Conservation (phyloP, 2,797 vertebrate species). For the Arnoldichthys spilopterus region DNA sequence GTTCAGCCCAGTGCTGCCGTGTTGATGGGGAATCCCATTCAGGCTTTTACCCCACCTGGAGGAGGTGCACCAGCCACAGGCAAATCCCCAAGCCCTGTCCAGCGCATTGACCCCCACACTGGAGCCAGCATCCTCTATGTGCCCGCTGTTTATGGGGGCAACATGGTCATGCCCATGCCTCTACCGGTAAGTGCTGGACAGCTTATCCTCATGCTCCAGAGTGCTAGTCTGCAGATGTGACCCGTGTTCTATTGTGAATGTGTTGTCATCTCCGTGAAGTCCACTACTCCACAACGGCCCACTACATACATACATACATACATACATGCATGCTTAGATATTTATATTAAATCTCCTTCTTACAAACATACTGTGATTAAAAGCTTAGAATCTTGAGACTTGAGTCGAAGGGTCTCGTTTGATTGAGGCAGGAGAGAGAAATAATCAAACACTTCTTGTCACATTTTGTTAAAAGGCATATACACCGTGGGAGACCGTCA, state of each 20-base stretch:
- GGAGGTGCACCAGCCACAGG: slow-evolving; percentile 86
- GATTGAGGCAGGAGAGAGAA: no score
- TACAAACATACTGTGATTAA: no score
- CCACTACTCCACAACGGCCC: no score
- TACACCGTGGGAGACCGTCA: neutral
- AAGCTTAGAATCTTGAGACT: no score
- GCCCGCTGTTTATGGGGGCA: slow-evolving; percentile 97
- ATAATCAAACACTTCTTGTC: no score
- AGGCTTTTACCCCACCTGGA: slow-evolving; percentile 93
- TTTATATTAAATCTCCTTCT: no score
- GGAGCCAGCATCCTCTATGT: slow-evolving; percentile 98
- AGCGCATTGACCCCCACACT: slow-evolving; percentile 96
- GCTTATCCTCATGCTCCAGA: neutral
- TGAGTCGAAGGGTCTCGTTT: no score
- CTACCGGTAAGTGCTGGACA: slow-evolving; percentile 86
- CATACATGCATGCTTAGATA: no score
- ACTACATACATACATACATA: no score
- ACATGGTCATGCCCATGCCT: slow-evolving; percentile 99
- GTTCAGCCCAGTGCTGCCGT: slow-evolving; percentile 94
- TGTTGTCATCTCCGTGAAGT: no score
- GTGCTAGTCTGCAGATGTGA: neutral
- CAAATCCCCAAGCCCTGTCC: slow-evolving; percentile 98
- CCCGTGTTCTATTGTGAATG: neutral
- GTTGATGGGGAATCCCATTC: slow-evolving; percentile 96
- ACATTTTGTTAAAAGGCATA: neutral